Evolutionary conservation across 1,140 invertebrate genomes (phyloP).

Genomic region (Aphelinus atriplicis): DNA sequence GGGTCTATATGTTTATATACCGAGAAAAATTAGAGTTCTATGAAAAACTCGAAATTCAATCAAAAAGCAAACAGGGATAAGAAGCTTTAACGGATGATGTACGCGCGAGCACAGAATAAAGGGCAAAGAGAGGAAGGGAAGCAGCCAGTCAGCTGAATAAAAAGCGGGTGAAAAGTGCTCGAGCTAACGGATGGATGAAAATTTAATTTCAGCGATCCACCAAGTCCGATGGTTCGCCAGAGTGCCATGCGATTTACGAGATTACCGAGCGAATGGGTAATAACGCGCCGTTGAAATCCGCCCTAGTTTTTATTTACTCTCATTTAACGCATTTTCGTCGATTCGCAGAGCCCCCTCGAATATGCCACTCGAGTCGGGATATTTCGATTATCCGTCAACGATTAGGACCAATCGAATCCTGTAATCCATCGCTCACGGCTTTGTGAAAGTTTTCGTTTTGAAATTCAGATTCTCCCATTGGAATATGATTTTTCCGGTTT

Average conservation of each 20-base stretch:
- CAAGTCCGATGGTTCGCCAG: conserved; percentile 30
- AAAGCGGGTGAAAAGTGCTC: conserved; percentile 9
- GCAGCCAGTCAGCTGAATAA: not conserved
- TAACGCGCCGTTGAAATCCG: conserved; percentile 43
- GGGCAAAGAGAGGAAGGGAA: conserved; percentile 4
- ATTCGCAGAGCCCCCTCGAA: conserved; percentile 9
- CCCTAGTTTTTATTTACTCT: conserved; percentile 23
- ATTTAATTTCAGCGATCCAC: conserved; percentile 53
- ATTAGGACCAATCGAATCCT: conserved; percentile 14
- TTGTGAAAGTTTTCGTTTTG: too few species aligned
- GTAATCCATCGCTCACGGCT: too few species aligned
- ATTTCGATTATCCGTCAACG: conserved; percentile 8
- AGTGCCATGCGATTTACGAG: conserved; percentile 46
- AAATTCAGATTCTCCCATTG: too few species aligned
- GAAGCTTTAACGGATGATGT: not conserved
- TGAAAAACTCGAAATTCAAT: too few species aligned
- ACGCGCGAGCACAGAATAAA: not conserved
- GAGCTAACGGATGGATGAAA: conserved; percentile 45
- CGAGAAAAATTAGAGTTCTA: too few species aligned
- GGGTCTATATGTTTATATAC: too few species aligned
- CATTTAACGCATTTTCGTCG: conserved; percentile 22
- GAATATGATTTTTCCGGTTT: too few species aligned
- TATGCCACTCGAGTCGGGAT: conserved; percentile 2
- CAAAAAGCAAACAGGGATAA: conserved; percentile 5
- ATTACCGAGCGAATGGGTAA: conserved; percentile 48